Evolutionary conservation across 2,797 vertebrate species (phyloP).

Genomic region (Peromyscus nudipes): DNA sequence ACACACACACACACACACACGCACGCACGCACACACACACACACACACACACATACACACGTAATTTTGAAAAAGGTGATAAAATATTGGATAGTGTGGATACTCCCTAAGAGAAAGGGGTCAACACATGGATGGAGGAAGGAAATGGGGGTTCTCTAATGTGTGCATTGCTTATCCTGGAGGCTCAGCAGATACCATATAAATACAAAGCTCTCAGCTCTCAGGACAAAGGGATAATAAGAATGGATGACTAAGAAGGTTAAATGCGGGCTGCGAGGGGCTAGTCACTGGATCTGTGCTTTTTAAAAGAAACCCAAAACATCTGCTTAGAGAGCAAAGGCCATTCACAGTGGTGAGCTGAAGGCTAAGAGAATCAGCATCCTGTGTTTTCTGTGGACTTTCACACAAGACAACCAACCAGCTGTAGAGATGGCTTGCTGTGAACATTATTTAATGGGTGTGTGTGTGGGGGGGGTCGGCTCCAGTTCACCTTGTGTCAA

Average conservation of each 20-base stretch:
- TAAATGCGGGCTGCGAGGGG: background rate
- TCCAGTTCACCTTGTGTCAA: background rate
- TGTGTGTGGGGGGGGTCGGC: no score
- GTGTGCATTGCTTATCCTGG: background rate
- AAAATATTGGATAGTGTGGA: background rate
- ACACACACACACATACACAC: background rate
- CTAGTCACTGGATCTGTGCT: background rate
- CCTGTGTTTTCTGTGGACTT: background rate
- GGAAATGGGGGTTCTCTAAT: background rate
- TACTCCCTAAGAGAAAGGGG: background rate
- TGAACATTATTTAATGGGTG: background rate
- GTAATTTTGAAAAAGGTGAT: background rate
- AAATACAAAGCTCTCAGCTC: background rate
- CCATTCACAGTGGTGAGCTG: background rate
- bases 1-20: background rate
- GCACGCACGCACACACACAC: background rate
- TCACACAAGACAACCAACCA: slow-evolving; percentile 2
- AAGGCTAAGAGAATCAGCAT: background rate
- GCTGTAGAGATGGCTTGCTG: background rate
- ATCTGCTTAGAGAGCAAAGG: background rate
- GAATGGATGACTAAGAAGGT: background rate
- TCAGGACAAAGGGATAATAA: background rate
- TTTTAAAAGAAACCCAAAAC: background rate
- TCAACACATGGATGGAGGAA: background rate
- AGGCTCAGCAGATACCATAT: background rate